Conservation (phyloP, 53 echinoderm and acorn worm genomes). For the Crossaster papposus region DNA sequence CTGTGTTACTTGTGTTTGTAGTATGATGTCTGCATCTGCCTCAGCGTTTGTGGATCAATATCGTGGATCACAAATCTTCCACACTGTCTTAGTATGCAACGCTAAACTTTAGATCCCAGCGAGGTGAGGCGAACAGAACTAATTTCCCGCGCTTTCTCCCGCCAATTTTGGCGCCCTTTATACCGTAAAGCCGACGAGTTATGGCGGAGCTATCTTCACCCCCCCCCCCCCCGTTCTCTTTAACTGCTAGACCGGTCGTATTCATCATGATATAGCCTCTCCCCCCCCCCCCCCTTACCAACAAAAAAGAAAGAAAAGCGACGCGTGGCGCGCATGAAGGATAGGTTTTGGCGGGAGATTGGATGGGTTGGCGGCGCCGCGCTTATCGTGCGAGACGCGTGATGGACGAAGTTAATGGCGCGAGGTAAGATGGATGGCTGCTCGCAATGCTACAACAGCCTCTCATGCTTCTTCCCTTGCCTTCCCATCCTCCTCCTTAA, state of each 20-base stretch:
- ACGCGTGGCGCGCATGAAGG: slow-evolving; percentile 56
- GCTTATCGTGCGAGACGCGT: slow-evolving; percentile 65
- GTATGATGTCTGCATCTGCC: not conserved
- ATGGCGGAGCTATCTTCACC: not conserved
- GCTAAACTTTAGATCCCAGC: not conserved
- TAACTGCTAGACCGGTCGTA: not conserved
- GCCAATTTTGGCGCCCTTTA: slow-evolving; percentile 17
- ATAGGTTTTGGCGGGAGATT: slow-evolving; percentile 59
- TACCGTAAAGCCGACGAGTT: slow-evolving; percentile 8
- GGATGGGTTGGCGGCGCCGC: slow-evolving; percentile 60
- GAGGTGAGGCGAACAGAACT: slow-evolving; percentile 7
- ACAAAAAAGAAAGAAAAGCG: not conserved
- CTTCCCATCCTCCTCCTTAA: slow-evolving; percentile 20
- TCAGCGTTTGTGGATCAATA: not conserved
- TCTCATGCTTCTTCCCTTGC: slow-evolving; percentile 27
- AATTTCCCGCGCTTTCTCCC: slow-evolving; percentile 8
- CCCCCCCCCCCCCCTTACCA: too few relatives aligned
- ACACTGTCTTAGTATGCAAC: not conserved
- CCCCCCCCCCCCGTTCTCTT: not conserved
- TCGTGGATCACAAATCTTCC: not conserved
- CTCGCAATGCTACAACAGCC: slow-evolving; percentile 39
- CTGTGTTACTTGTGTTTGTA: not conserved
- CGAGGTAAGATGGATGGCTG: slow-evolving; percentile 58
- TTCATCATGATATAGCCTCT: slow-evolving; percentile 9
- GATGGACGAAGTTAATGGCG: slow-evolving; percentile 63